Base-by-base conservation (phyloP, 2,888 invertebrate genomes). In the Corbicula japonica region DNA sequence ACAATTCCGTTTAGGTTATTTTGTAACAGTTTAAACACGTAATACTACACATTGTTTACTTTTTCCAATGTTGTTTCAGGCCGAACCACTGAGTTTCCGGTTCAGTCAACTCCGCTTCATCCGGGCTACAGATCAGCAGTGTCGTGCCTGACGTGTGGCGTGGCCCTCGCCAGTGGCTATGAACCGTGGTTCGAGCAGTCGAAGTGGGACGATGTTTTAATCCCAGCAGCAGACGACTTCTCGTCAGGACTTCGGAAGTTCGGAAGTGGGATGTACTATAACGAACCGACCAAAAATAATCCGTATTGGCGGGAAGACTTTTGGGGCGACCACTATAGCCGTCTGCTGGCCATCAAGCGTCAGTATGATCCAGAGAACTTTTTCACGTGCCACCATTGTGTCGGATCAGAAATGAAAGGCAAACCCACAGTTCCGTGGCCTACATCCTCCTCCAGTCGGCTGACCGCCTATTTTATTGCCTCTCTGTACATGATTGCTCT, bases 321-420 rank as follows among this genome's bases (percentile, higher is more conserved):
- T 71, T 90, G 90, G 89, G 86, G 86, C 0, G 50, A 48, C 15
- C 82, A 86, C 52, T 90, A 90, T 63, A 41, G 74, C 5, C 74
- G 83, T 10, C 76, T 89, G 35, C 60, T 87, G 21, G 46, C 56
- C 3, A 86, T 87, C 61, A 90, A 90, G 75, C 48, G 58, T n/a
- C 32, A 58, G 12, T 88, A 81, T 63, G 88, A 89, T 66, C 86
- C 87, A 2, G 77, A 80, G 21, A 84, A 87, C 58, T 84, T 86
- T 62, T 86, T 89, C 69, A 83, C 82, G 30, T 88, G 89, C 38
- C 76, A 82, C 23, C 83, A 89, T 48, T 89, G 89, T 46, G 89
- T 89, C 8, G 87, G 87, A 10, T 89, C 87, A 2, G 85, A 87
- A 23, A 32, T 21, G 15, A 41, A 44, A 6, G 48, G 34, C 2